A percentile compares a stretch with the other conserved stretches of the same genome.
Evolutionary conservation across 2,888 invertebrate genomes (phyloP).

Genomic region (Papilio gigon): DNA sequence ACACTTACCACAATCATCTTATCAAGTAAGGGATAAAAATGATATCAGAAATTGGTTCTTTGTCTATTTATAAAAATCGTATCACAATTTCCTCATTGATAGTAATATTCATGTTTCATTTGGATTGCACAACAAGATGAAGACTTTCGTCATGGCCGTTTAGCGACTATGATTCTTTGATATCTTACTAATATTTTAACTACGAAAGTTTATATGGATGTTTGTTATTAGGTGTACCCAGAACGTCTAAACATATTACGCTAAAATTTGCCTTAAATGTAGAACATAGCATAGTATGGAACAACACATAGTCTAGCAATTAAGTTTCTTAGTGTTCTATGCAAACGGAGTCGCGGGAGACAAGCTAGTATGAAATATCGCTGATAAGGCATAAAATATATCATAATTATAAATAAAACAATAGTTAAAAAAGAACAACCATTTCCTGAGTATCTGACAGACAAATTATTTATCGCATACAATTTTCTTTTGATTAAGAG

Average conservation of each 20-base stretch:
- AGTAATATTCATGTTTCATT: slow-evolving; percentile 49
- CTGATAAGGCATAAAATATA: neutral
- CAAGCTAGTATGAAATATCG: neutral
- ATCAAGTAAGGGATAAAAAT: slow-evolving; percentile 17
- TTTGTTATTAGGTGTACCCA: neutral
- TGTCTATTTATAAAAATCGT: slow-evolving; percentile 48
- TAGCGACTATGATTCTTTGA: slow-evolving; percentile 18
- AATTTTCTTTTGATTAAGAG: neutral
- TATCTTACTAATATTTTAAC: slow-evolving; percentile 8
- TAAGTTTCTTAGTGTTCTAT: no score
- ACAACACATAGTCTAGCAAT: no score
- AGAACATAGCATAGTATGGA: no score
- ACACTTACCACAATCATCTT: neutral
- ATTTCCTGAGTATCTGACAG: neutral
- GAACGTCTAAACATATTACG: neutral
- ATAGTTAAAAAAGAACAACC: neutral
- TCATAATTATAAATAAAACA: neutral
- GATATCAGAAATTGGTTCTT: slow-evolving; percentile 45
- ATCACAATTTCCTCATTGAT: slow-evolving; percentile 50
- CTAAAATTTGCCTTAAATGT: no score
- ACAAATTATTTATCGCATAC: neutral
- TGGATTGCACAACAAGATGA: slow-evolving; percentile 66
- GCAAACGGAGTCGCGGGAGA: no score
- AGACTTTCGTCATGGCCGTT: slow-evolving; percentile 56
- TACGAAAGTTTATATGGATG: slow-evolving; percentile 15